phyloP scores from a whole-genome alignment of 2,797 vertebrate species.

The Rhinella marina region DNA sequence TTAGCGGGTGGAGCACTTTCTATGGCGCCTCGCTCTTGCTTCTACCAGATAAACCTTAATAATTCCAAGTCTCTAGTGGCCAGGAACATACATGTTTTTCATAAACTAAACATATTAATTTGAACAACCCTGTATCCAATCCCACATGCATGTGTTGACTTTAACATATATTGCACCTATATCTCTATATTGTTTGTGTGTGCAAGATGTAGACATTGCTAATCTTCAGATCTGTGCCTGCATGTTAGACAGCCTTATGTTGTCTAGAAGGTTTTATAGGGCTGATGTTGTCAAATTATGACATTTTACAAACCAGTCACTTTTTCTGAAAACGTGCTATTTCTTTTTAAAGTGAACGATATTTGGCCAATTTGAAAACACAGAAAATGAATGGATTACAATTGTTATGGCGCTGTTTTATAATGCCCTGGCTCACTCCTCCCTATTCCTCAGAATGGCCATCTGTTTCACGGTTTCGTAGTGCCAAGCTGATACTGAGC shows the following conservation, averaged over 20 bases:
- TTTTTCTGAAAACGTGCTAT: slow-evolving; percentile 15
- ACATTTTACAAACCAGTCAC: slow-evolving; percentile 8
- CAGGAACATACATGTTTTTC: neutral
- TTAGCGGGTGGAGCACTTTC: neutral
- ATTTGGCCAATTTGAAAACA: neutral
- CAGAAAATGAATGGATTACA: slow-evolving; percentile 2
- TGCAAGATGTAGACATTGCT: neutral
- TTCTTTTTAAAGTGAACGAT: neutral
- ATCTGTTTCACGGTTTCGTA: slow-evolving; percentile 19
- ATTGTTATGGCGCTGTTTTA: slow-evolving; percentile 8
- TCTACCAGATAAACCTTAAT: neutral
- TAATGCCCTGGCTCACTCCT: slow-evolving; percentile 9
- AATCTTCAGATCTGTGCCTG: neutral
- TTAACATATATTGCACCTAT: neutral
- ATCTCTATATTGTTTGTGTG: neutral
- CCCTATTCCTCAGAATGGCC: slow-evolving; percentile 13
- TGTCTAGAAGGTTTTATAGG: neutral
- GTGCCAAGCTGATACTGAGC: slow-evolving; percentile 28
- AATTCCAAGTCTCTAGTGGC: no score
- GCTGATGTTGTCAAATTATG: slow-evolving; percentile 7
- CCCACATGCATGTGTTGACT: neutral
- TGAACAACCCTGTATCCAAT: neutral
- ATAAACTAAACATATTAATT: neutral
- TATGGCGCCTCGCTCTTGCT: neutral
- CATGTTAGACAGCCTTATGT: neutral